Conservation (phyloP, 2,888 invertebrate species). For the Crioceris asparagi region DNA sequence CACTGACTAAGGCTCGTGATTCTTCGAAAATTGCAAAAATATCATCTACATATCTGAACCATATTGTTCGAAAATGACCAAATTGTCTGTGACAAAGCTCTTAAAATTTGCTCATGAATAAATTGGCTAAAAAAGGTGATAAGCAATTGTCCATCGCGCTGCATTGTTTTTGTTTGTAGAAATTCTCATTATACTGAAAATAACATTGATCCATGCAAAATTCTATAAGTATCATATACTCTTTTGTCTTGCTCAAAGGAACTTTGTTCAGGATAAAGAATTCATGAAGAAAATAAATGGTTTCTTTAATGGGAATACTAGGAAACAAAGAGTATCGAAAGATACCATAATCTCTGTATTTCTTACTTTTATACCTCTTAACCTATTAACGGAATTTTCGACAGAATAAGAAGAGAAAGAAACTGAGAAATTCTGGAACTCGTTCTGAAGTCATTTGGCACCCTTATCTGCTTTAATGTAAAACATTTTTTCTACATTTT, state of each 20-base stretch:
- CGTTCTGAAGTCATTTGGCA: background rate
- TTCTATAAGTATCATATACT: too few relatives aligned
- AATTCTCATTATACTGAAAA: background rate
- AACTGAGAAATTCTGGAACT: too few relatives aligned
- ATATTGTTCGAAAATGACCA: background rate
- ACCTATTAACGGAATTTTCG: too few relatives aligned
- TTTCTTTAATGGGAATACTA: background rate
- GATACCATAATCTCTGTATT: too few relatives aligned
- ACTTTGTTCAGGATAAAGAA: background rate
- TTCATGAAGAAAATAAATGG: background rate
- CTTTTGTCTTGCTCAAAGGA: too few relatives aligned
- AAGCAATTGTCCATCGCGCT: too few relatives aligned
- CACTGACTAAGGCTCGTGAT: background rate
- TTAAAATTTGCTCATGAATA: background rate
- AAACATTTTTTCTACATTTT: too few relatives aligned
- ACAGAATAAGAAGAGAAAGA: too few relatives aligned
- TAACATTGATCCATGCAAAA: background rate
- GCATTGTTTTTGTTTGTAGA: background rate
- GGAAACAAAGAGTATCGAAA: background rate
- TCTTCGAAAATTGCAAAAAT: background rate
- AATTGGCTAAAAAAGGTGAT: background rate
- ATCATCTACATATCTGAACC: background rate
- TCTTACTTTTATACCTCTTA: too few relatives aligned
- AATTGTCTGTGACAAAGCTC: background rate
- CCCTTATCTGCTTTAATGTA: background rate